phyloP scores from a whole-genome alignment of 2,797 vertebrate genomes.

The Anniella stebbinsi region DNA sequence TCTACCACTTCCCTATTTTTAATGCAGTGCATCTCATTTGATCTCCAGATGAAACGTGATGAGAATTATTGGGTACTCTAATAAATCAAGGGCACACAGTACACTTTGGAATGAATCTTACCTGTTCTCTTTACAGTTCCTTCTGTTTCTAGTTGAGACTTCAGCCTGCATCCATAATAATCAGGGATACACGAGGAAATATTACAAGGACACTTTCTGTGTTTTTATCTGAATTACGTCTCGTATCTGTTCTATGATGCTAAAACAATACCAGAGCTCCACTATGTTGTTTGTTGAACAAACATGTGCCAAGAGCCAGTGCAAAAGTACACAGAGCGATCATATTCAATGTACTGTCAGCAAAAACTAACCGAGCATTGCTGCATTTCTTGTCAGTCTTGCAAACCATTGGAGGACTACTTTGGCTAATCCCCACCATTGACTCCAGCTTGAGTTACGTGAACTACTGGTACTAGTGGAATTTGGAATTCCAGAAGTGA shows the following conservation, averaged over 20 bases:
- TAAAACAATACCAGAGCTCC: background rate
- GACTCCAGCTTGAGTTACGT: background rate
- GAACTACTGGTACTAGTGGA: background rate
- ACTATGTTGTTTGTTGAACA: background rate
- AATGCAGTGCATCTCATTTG: background rate
- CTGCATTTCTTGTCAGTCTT: background rate
- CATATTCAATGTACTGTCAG: background rate
- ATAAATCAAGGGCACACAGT: background rate
- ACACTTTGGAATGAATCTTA: background rate
- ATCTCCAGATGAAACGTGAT: background rate
- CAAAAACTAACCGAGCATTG: background rate
- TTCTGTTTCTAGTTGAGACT: background rate
- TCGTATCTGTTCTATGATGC: fast-evolving
- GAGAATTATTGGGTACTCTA: background rate
- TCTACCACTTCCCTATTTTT: background rate
- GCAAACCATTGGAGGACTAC: background rate
- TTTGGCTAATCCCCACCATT: background rate
- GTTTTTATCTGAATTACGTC: conserved; percentile 21
- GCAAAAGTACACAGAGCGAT: background rate
- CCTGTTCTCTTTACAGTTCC: background rate
- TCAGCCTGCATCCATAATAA: background rate
- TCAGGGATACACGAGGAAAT: background rate
- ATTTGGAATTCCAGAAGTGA: background rate
- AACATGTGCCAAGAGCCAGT: background rate
- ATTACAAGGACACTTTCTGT: background rate